Evolutionary conservation across 2,113 vertebrate species (phyloP).

Genomic region (Planiliza haematocheilus): DNA sequence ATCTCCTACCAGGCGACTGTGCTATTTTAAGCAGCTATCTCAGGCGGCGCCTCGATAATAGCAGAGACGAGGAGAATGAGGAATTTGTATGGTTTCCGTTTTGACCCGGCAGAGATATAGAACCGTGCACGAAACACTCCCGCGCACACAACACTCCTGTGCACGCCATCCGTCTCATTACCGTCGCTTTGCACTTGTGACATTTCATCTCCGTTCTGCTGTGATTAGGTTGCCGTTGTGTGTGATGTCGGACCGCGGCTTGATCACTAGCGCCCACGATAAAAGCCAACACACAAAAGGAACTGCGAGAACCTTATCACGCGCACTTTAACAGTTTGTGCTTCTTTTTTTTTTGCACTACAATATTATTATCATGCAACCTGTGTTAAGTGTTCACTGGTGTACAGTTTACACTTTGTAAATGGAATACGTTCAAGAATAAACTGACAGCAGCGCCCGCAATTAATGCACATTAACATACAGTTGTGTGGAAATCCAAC

Average conservation of each 20-base stretch:
- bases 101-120: not conserved
- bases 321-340: not conserved
- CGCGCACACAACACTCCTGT: not conserved
- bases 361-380: not conserved
- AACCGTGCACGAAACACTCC: not conserved
- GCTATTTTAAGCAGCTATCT: constrained; percentile 16
- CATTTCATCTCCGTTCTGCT: not conserved
- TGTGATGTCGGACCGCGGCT: not conserved
- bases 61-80: not conserved
- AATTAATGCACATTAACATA: not conserved
- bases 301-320: not conserved
- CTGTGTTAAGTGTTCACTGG: not conserved
- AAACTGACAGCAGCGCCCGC: too few species aligned
- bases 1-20: not conserved
- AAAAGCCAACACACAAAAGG: not conserved
- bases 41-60: not conserved
- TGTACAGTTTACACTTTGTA: not conserved
- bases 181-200: not conserved
- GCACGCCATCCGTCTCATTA: constrained; percentile 7
- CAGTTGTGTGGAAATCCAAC: too few species aligned
- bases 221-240: not conserved
- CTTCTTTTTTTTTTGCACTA: not conserved
- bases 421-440: not conserved
- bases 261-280: not conserved
- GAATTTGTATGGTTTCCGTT: constrained; percentile 11